Evolutionary conservation across 2,113 vertebrate species (phyloP).

Genomic region (Antigone vipio): DNA sequence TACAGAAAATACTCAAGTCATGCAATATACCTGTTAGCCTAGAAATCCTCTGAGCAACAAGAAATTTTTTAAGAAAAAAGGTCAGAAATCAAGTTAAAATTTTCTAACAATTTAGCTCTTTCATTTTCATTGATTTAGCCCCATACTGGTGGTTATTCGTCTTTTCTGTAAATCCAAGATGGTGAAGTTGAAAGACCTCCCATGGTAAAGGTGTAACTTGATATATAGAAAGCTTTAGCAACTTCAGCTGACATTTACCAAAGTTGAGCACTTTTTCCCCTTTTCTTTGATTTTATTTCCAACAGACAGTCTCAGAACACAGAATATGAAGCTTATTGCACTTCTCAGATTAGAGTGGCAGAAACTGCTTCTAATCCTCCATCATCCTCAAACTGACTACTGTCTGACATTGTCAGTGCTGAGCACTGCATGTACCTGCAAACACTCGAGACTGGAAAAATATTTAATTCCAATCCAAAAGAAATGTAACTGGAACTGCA

Average conservation of each 20-base stretch:
- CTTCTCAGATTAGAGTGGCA: conserved; percentile 5
- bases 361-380: conserved; percentile 46
- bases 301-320: conserved; percentile 8
- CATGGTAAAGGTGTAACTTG: background rate
- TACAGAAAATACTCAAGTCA: background rate
- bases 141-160: background rate
- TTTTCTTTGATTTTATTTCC: background rate
- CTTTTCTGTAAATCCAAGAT: background rate
- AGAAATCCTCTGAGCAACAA: background rate
- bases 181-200: background rate
- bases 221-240: background rate
- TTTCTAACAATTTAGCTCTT: background rate
- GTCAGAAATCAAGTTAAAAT: background rate
- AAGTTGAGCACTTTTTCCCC: background rate
- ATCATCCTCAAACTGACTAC: conserved; percentile 30
- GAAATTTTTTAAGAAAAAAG: background rate
- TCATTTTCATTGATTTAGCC: background rate
- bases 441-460: background rate
- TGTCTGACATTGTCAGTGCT: conserved; percentile 10
- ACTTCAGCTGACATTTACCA: background rate
- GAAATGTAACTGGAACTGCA: background rate
- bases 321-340: background rate
- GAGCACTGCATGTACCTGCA: background rate
- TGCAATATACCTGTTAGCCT: background rate
- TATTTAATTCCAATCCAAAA: conserved; percentile 1